Evolutionary conservation across 2,113 vertebrate species (phyloP), one percentile per base, ranked within the genome.

Genomic region (Lophochroa leadbeateri): DNA sequence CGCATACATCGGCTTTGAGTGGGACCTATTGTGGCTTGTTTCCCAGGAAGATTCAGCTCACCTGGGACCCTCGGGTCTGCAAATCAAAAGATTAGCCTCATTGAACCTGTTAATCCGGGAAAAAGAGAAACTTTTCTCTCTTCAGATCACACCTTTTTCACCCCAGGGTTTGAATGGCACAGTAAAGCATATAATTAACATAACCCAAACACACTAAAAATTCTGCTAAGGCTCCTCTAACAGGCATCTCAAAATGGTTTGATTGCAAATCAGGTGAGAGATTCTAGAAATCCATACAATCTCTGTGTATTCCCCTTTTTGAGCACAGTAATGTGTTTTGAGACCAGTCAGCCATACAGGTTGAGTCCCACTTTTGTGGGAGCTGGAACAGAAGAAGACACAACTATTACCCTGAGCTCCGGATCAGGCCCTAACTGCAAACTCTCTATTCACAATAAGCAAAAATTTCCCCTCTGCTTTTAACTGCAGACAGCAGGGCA

Each of bases 1-100:
- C 0, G 1, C 8, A 6, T 31, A 35, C 2, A 17, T 41, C 0
- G 0, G 27, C 33, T 74, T 70, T 52, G 50, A 49, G 35, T 25
- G 10, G 14, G 33, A 86, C 19, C 13, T 65, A 17, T 44, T 6
- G 9, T 53, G 68, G 44, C 49, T 71, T 9, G 7, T 39, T 92
- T 24, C 15, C 11, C 23, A 33, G 25, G 29, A 47, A 92, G 27
- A 43, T 28, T 78, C 53, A 70, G 46, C 50, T 86, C 72, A 72
- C 27, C 75, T 74, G 43, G 74, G 46, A 65, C 27, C 16, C 76
- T 64, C 19, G 21, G 37, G 8, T 31, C 19, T 75, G 47, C 29
- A 83, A 88, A 90, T 92, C 23, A 35, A 31, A 82, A 79, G 29
- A 64, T 68, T 33, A 90, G 23, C 21, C 9, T 63, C 10, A 35